phyloP scores from a whole-genome alignment of 2,888 invertebrate species.

The Trachelus iudaicus region DNA sequence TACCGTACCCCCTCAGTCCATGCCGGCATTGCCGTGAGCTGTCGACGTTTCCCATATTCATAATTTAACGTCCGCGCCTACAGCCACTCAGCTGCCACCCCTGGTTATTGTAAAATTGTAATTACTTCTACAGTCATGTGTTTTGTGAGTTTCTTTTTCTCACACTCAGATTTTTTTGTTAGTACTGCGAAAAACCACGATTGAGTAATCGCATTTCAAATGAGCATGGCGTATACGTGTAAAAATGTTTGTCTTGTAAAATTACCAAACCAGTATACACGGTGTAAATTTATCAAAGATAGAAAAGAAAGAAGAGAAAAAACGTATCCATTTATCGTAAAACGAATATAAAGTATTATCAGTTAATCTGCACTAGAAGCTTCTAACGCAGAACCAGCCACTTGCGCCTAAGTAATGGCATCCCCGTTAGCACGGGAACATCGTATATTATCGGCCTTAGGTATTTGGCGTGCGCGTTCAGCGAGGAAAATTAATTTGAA shows the following conservation, averaged over 20 bases:
- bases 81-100: constrained; percentile 15
- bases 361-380: not conserved
- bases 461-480: not conserved
- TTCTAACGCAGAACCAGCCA: not conserved
- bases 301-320: not conserved
- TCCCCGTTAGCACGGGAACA: not conserved
- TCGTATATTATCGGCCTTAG: not conserved
- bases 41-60: constrained; percentile 32
- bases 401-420: constrained; percentile 2
- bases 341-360: not conserved
- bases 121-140: constrained; percentile 16
- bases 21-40: constrained; percentile 12
- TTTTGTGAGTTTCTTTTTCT: not conserved
- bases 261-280: not conserved
- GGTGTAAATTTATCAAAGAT: not conserved
- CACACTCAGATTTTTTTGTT: not conserved
- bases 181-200: not conserved
- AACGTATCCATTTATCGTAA: not conserved
- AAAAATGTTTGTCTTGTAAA: not conserved
- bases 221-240: not conserved
- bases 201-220: not conserved
- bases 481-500: not conserved
- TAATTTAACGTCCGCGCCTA: constrained; percentile 29
- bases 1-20: not conserved
- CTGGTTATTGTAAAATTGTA: constrained; percentile 23